A percentile compares a stretch with the other conserved stretches of the same genome.
Conservation (phyloP, 1,140 invertebrate species). For the Drosophila subpulchrella region DNA sequence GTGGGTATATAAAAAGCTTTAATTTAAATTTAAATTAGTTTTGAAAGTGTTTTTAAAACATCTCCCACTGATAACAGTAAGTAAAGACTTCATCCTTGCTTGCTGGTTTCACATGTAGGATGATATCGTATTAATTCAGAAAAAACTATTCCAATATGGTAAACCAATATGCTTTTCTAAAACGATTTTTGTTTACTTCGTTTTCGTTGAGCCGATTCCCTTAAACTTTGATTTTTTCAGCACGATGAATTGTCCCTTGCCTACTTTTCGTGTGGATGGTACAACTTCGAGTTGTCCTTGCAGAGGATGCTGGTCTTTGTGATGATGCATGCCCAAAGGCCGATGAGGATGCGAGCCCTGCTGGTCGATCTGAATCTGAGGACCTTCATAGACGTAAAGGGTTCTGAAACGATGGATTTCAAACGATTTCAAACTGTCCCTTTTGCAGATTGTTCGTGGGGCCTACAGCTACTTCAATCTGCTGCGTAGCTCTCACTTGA, state of each 20-base stretch:
- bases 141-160: background rate
- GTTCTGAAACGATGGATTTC: background rate
- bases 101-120: background rate
- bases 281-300: conserved; percentile 45
- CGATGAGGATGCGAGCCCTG: conserved; percentile 66
- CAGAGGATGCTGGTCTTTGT: conserved; percentile 59
- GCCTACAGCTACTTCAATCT: conserved; percentile 79
- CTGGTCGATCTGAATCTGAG: conserved; percentile 67
- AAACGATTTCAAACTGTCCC: background rate
- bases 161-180: background rate
- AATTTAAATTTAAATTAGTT: too few relatives aligned
- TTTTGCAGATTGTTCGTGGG: conserved; percentile 63
- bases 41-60: too few relatives aligned
- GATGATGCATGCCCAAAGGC: conserved; percentile 66
- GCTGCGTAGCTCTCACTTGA: conserved; percentile 62
- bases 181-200: conserved; percentile 19
- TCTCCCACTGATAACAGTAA: too few relatives aligned
- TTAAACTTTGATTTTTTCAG: conserved; percentile 23
- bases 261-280: conserved; percentile 65
- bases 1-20: conserved; percentile 1
- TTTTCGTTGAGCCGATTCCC: background rate
- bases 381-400: conserved; percentile 68
- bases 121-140: background rate
- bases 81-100: too few relatives aligned
- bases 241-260: conserved; percentile 60